Percentiles rank a stretch among this genome's conserved stretches.
These are phyloP conservation scores for Campylomormyrus numenius DNA, from an alignment of 2,113 vertebrate species.

Conservation along the genomic window DNA sequence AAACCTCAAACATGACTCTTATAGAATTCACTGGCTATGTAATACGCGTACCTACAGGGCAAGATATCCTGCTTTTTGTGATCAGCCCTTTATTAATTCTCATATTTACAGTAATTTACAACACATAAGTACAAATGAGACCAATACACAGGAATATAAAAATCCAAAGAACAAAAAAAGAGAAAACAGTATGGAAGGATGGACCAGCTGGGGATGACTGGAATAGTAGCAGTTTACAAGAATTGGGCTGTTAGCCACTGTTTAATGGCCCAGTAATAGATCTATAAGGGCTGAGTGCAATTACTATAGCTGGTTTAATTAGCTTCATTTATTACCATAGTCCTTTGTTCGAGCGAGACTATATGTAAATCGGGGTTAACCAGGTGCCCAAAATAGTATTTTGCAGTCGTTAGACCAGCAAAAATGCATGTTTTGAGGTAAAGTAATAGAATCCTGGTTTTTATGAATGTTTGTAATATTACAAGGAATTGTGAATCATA, in stretches of 20 bases:
- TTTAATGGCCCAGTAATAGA: background rate
- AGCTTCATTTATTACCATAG: background rate
- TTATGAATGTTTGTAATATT: background rate
- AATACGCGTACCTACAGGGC: background rate
- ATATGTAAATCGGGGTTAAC: background rate
- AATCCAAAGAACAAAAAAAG: background rate
- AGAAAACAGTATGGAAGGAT: background rate
- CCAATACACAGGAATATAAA: background rate
- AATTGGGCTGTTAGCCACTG: background rate
- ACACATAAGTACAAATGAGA: background rate
- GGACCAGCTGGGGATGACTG: background rate
- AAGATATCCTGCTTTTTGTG: background rate
- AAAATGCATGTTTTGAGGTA: background rate
- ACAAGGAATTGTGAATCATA: background rate
- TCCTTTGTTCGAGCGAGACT: background rate
- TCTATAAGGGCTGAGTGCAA: background rate
- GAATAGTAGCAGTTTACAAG: background rate
- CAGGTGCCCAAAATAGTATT: background rate
- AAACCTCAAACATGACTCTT: background rate
- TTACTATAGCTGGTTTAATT: background rate
- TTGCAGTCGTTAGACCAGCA: background rate
- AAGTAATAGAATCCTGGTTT: background rate
- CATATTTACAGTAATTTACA: background rate
- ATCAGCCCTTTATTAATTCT: background rate
- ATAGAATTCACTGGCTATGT: background rate